Evolutionary conservation across 2,797 vertebrate genomes (phyloP), one percentile per base, ranked within the genome.

Genomic region (Falco berigora): DNA sequence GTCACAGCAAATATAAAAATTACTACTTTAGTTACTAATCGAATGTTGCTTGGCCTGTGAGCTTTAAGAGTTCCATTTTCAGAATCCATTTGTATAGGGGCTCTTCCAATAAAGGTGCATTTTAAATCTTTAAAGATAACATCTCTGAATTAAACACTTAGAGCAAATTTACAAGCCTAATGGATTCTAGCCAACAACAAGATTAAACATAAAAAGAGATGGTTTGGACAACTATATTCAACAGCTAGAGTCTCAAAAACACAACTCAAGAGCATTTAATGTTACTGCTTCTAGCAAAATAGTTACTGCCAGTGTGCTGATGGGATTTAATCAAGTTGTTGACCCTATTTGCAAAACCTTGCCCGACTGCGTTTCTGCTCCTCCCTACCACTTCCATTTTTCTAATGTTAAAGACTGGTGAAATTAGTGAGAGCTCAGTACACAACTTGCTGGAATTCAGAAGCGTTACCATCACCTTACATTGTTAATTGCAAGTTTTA

Each of bases 171-270:
- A 46, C 22, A 80, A 86, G 17, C 19, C 18, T 46, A 13, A 13
- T 14, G 21, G 38, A 38, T 34, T 88, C 67, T 68, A 82, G 40
- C 40, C 34, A 85, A 30, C 47, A 46, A 6, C 6, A 69, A 55
- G 21, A 28, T 36, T 22, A 71, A 84, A 86, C 36, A 14, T 61
- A 44, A n/a, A 73, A 84, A 10, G 21, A 58, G 44, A 71, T 4
- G 5, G 19, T 27, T 66, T 62, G 38, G 38, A 86, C 20, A 79
- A 47, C 53, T 34, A 12, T 24, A 20, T 50, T 63, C 34, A 76
- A 34, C 16, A 47, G 44, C n/a, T 23, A 0, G 0, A 20, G 17
- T 75, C 20, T 58, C 28, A 68, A 25, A 75, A 64, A 0, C 14
- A 15, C 2, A 3, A 8, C 28, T 67, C 21, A 8, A 42, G n/a